Evolutionary conservation across 2,797 vertebrate genomes (phyloP), one percentile per base, ranked within the genome.

Genomic region (Arctocebus calabarensis): DNA sequence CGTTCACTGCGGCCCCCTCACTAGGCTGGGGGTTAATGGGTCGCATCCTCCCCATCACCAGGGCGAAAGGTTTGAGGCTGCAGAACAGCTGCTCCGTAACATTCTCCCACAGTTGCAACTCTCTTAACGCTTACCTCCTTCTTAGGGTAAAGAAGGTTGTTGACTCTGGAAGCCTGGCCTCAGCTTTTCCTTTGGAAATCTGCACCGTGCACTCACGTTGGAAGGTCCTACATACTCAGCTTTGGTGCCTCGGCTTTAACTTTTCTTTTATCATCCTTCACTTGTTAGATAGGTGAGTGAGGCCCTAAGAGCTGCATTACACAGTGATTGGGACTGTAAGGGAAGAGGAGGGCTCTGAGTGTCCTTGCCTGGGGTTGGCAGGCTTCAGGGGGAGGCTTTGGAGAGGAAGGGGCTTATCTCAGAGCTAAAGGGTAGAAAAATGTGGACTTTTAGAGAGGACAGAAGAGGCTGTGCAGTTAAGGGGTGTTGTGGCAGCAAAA

Each of bases 111-210:
- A 77, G 45, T n/a, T 83, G 29, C 1, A 64, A 3, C 34, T 75
- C 48, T 74, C 55, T 88, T 62, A n/a, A 55, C 62, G 40, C 29
- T 71, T 48, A 40, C 43, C 45, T 73, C 75, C 16, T n/a, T 10
- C 40, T 8, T 81, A 10, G 88, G 73, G 84, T 20, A 77, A 37
- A 77, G 57, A 89, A n/a, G 37, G 74, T 34, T 68, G 34, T 94
- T 83, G 62, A 78, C 40, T 68, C 55, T 57, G 66, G 62, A 86
- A 83, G 20, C 25, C 48, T 25, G 12, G 45, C 75, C 37, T 92
- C 83, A 87, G 61, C 75, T 93, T 78, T 91, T 84, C 64, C 79
- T 78, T 90, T 87, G 71, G 90, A 92, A 62, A 61, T 92, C 22
- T 64, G 22, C 37, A 16, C n/a, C n/a, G 62, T n/a, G 25, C 11